Evolutionary conservation across 2,113 vertebrate species (phyloP), one percentile per base, ranked within the genome.

Genomic region (Hippocampus barbouri): DNA sequence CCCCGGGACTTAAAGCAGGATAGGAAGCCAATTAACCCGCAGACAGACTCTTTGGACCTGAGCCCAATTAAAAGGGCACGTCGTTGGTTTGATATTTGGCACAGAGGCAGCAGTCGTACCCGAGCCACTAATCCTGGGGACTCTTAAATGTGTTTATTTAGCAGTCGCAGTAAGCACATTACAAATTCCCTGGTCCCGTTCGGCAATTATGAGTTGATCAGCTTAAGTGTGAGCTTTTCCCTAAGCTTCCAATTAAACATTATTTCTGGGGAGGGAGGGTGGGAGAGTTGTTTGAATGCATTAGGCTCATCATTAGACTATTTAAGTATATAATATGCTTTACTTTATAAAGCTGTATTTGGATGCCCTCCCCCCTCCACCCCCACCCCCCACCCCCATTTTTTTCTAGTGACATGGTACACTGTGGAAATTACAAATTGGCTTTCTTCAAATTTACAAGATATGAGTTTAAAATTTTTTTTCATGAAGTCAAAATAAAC

Each of bases 11-110:
- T 21, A 25, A 23, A 65, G 62, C 62, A 14, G 11, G 20, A n/a
- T 23, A 12, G n/a, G n/a, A 3, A n/a, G 11, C 41, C 63, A 66
- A 66, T 66, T 47, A 45, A 66, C n/a, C 21, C 18, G 41, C 63
- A 23, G 61, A 20, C 34, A 1, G 63, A 66, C 63, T 25, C 63
- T 65, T 43, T 43, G 40, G 62, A 43, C 62, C 21, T 14, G 6
- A 14, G 62, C 62, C 62, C 21, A 65, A 65, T 65, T 23, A 43
- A 65, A 41, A 63, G 61, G 34, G 60, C 30, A 21, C 59, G 34
- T 30, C 6, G 14, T 27, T 61, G 59, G 61, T 14, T 65, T 43
- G 40, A 23, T 65, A 23, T 65, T 63, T 63, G 34, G 34, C 61
- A 40, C 34, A 63, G 61, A 63, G 34, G 56, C 56, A 14, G 56